Percentiles rank a stretch among this genome's conserved stretches.
Evolutionary conservation across 1,140 invertebrate species (phyloP).

Genomic region (Diachasmimorpha longicaudata): DNA sequence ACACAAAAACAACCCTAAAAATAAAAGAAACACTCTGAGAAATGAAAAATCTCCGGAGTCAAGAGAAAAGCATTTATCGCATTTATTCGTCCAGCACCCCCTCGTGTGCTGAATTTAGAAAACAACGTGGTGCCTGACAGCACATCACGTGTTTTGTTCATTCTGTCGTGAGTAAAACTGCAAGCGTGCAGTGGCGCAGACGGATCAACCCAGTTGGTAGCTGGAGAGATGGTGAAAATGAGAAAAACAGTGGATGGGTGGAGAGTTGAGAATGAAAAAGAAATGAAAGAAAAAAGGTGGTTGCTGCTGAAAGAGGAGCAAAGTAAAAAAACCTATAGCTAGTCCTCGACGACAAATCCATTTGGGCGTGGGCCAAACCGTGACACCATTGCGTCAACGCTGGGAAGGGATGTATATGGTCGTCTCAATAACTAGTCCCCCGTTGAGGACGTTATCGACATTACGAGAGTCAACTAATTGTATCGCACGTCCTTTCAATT

Average conservation of each 20-base stretch:
- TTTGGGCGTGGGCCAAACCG: conserved; percentile 31
- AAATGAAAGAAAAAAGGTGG: conserved; percentile 20
- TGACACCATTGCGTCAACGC: conserved; percentile 14
- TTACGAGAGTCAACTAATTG: not conserved
- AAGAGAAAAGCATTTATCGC: conserved; percentile 6
- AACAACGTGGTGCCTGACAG: conserved; percentile 5
- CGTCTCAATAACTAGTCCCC: conserved; percentile 1
- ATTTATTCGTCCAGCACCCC: not conserved
- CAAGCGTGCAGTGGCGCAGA: conserved; percentile 21
- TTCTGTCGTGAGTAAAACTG: conserved; percentile 18
- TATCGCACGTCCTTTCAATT: not conserved
- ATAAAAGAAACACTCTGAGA: not conserved
- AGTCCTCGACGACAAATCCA: conserved; percentile 32
- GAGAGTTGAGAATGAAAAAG: not conserved
- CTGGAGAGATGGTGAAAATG: conserved; percentile 17
- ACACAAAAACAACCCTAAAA: not conserved
- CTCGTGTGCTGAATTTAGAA: conserved; percentile 1
- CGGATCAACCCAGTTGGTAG: conserved; percentile 18
- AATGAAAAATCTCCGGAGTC: not conserved
- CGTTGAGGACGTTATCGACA: not conserved
- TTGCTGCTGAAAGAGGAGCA: not conserved
- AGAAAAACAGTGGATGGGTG: not conserved
- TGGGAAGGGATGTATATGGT: not conserved
- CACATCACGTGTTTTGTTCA: conserved; percentile 16
- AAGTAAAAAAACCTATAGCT: not conserved